Evolutionary conservation across 2,888 invertebrate genomes (phyloP).

Genomic region (Lysandra coridon): DNA sequence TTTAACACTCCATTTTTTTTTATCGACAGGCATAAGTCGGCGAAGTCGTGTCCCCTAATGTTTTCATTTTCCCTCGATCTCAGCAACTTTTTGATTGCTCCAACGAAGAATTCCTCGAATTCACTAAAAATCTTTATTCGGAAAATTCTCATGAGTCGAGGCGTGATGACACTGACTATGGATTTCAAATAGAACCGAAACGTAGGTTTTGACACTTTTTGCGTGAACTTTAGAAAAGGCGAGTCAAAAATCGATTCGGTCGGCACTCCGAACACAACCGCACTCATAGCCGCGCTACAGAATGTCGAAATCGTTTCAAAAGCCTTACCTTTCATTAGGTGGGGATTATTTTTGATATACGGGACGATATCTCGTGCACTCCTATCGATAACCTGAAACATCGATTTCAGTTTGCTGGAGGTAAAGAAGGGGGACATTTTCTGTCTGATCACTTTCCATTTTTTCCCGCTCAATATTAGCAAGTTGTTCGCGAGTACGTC

Average conservation of each 20-base stretch:
- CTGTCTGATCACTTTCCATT: conserved; percentile 64
- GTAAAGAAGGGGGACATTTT: conserved; percentile 62
- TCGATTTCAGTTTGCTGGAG: conserved; percentile 57
- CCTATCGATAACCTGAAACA: conserved; percentile 61
- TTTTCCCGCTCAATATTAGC: conserved; percentile 49
- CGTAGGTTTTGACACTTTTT: conserved; percentile 40
- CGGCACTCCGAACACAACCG: conserved; percentile 63
- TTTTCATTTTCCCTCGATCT: conserved; percentile 38
- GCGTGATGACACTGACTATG: conserved; percentile 36
- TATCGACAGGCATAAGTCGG: conserved; percentile 42
- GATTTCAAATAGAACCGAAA: neutral
- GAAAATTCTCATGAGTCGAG: conserved; percentile 39
- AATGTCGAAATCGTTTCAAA: conserved; percentile 48
- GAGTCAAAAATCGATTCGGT: conserved; percentile 57
- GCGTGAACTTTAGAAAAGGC: conserved; percentile 52
- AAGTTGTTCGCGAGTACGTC: conserved; percentile 54
- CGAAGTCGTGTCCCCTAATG: conserved; percentile 43
- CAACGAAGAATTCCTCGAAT: conserved; percentile 43
- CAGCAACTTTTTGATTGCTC: conserved; percentile 42
- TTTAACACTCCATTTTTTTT: conserved; percentile 48
- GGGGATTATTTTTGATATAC: conserved; percentile 48
- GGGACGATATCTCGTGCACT: conserved; percentile 54
- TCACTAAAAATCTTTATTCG: conserved; percentile 35
- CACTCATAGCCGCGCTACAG: conserved; percentile 56
- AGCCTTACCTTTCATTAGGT: conserved; percentile 45